Base-by-base conservation (phyloP, 2,888 invertebrate genomes). In the Drosophila sordidapex region DNA sequence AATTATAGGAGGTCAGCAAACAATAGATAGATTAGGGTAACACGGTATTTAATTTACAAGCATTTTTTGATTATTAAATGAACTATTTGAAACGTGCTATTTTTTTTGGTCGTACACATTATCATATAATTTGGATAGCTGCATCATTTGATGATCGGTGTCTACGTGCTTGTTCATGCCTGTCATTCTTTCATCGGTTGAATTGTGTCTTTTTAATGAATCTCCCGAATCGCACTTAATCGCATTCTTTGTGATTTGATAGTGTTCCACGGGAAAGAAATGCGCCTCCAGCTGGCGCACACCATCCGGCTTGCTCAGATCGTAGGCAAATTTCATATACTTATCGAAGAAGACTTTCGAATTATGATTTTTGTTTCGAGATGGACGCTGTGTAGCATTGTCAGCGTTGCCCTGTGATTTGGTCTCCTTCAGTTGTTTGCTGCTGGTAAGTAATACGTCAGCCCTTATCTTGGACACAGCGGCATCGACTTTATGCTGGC, bases 281-380 rank as follows among this genome's bases (percentile, higher is more conserved):
- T 90, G 89, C 1, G 70, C 82, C 40, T 87, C 87, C 53, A 87
- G 61, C n/a, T 89, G 57, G 0, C 75, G 76, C 0, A 90, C 75
- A 15, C 87, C 87, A 0, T 75, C 80, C 6, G 84, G 82, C n/a
- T 76, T 89, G 31, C 70, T 84, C 36, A 87, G 71, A 63, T 87
- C 87, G 36, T 73, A 90, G 25, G 87, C 87, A 8, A 82, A 82
- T 46, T 87, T 87, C 0, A 87, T 64, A 64, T 87, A 90, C 15
- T 89, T 89, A 62, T 87, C 87, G 25, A 90, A 87, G 33, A 81
- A 87, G 13, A 43, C 53, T 52, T 86, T 86, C 18, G 76, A 71
- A 21, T 70, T 72, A 18, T 70, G 74, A 38, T 43, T 63, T 27
- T 73, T 76, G 2, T 10, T 64, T 7, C 88, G 83, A 4, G 33